Conservation (phyloP, 1,140 invertebrate species). For the Hypsibius dujardini region DNA sequence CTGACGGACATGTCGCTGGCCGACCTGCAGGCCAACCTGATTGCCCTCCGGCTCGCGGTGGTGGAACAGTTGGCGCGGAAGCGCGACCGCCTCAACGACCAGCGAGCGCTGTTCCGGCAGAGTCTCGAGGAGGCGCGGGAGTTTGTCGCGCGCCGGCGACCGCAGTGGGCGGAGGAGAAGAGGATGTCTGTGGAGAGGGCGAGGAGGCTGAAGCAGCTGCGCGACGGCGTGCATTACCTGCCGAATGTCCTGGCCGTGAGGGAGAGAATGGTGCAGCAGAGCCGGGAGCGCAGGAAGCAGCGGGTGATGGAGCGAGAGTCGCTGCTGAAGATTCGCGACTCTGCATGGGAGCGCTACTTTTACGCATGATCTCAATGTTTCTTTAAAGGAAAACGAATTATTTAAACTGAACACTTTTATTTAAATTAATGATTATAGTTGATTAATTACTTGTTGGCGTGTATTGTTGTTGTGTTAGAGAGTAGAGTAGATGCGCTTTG, state of each 20-base stretch:
- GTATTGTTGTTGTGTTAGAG: too few species aligned
- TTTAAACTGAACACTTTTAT: too few species aligned
- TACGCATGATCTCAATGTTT: too few species aligned
- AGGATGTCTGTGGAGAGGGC: too few species aligned
- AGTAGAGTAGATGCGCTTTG: too few species aligned
- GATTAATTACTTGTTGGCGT: too few species aligned
- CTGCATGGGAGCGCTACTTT: too few species aligned
- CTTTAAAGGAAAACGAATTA: too few species aligned
- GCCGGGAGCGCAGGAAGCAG: neutral
- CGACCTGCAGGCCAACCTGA: neutral
- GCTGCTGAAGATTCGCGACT: too few species aligned
- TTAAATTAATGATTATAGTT: too few species aligned
- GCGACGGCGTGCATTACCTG: neutral
- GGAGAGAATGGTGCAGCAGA: neutral
- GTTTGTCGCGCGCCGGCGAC: neutral
- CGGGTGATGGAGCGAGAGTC: neutral
- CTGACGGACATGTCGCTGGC: constrained; percentile 15
- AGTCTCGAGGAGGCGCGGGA: neutral
- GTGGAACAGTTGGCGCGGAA: neutral
- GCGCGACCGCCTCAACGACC: neutral
- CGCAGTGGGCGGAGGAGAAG: neutral
- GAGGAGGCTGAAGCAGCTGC: neutral
- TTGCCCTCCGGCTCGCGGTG: neutral
- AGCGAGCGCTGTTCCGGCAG: neutral
- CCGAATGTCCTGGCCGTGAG: neutral